Evolutionary conservation across 2,888 invertebrate genomes (phyloP).

Genomic region (Kuschelorhynchus macadamiae): DNA sequence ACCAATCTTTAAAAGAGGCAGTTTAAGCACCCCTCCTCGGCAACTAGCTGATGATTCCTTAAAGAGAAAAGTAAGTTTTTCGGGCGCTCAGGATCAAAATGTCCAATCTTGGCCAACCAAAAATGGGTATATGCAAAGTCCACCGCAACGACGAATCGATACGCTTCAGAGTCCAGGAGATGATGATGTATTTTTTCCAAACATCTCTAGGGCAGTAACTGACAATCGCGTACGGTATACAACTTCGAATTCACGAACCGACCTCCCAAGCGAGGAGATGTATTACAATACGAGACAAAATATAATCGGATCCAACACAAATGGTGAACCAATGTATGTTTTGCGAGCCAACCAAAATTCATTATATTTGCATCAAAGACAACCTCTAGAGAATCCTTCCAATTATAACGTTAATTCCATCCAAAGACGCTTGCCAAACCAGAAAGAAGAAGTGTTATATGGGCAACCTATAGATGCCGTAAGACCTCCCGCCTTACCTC

Average conservation of each 20-base stretch:
- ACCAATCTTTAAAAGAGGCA: conserved; percentile 72
- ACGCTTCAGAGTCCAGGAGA: conserved; percentile 57
- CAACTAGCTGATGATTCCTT: conserved; percentile 63
- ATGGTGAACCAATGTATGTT: conserved; percentile 33
- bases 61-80: conserved; percentile 72
- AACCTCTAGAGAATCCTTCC: conserved; percentile 34
- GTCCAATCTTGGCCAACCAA: conserved; percentile 69
- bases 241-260: conserved; percentile 23
- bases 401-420: conserved; percentile 12
- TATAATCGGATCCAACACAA: conserved; percentile 14
- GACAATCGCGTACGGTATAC: conserved; percentile 15
- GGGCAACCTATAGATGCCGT: conserved; percentile 47
- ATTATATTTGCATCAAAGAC: conserved; percentile 32
- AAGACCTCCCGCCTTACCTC: conserved; percentile 22
- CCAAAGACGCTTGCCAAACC: conserved; percentile 4
- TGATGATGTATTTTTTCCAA: conserved; percentile 65
- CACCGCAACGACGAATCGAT: conserved; percentile 63
- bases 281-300: conserved; percentile 48
- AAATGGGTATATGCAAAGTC: conserved; percentile 67
- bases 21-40: conserved; percentile 65
- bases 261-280: conserved; percentile 41
- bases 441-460: conserved; percentile 44
- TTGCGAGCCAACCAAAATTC: conserved; percentile 39
- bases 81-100: conserved; percentile 57
- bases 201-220: conserved; percentile 21